Percentiles rank a stretch among this genome's conserved stretches.
These are phyloP conservation scores for Apodemia hepburni DNA, from an alignment of 2,888 invertebrate species.

Conservation along the genomic window DNA sequence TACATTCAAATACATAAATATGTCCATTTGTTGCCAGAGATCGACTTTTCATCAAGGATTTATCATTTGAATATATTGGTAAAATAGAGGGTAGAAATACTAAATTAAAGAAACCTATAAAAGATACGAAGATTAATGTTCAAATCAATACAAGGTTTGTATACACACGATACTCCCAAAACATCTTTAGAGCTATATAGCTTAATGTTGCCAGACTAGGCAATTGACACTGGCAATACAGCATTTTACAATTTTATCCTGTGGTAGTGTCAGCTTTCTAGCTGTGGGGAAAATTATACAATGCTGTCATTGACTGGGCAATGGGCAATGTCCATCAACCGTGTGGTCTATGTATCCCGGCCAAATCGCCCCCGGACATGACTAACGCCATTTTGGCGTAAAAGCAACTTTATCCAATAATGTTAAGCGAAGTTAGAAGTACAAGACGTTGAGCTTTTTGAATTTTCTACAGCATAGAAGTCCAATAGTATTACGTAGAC, in stretches of 20 bases:
- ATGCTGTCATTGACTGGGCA: not conserved
- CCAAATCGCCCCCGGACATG: constrained; percentile 26
- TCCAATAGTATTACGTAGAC: constrained; percentile 20
- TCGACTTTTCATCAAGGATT: not conserved
- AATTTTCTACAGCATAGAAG: constrained; percentile 7
- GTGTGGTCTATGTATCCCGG: constrained; percentile 6
- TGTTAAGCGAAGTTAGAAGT: constrained; percentile 25
- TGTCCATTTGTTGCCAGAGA: not conserved
- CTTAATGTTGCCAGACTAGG: not conserved
- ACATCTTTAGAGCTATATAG: not conserved
- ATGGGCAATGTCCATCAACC: not conserved
- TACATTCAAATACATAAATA: not conserved
- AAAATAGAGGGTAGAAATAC: not conserved
- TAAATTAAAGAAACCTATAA: not conserved
- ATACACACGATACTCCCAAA: not conserved
- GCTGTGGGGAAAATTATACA: not conserved
- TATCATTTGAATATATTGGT: not conserved
- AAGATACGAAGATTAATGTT: not conserved
- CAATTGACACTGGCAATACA: constrained; percentile 8
- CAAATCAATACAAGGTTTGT: not conserved
- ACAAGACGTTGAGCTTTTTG: constrained; percentile 24
- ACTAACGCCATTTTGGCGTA: constrained; percentile 28
- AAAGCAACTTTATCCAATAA: constrained; percentile 60
- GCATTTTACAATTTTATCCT: not conserved
- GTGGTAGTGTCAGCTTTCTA: not conserved